phyloP scores from a whole-genome alignment of 2,113 vertebrate species.

The Brachyistius frenatus region DNA sequence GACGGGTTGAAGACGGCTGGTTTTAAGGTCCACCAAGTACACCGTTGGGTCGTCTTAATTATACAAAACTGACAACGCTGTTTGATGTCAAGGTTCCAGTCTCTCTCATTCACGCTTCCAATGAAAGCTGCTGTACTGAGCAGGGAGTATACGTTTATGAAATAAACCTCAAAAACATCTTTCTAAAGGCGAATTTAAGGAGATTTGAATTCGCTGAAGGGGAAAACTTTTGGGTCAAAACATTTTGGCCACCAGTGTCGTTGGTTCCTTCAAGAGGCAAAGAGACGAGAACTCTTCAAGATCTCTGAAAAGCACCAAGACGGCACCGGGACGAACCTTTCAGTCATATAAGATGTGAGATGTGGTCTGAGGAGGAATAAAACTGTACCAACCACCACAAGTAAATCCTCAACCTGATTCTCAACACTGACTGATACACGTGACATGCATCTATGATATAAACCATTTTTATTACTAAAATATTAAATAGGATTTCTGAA shows the following conservation, averaged over 20 bases:
- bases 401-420: too few species aligned
- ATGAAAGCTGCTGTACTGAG: constrained; percentile 16
- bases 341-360: too few species aligned
- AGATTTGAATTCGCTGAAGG: background rate
- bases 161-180: background rate
- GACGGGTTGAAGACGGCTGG: background rate
- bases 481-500: too few species aligned
- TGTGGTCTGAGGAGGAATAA: too few species aligned
- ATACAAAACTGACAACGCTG: constrained; percentile 10
- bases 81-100: constrained; percentile 1
- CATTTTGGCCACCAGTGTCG: background rate
- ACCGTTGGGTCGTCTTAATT: background rate
- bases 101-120: constrained; percentile 15
- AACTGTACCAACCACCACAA: too few species aligned
- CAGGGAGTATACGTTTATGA: background rate
- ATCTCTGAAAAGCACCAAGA: too few species aligned
- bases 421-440: too few species aligned
- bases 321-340: too few species aligned
- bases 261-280: too few species aligned
- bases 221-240: background rate
- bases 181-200: background rate
- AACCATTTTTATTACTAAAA: too few species aligned
- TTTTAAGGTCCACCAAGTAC: constrained; percentile 4
- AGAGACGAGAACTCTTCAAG: too few species aligned
- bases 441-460: too few species aligned